Conservation (phyloP, 2,888 invertebrate genomes). For the Anarsia innoxiella region DNA sequence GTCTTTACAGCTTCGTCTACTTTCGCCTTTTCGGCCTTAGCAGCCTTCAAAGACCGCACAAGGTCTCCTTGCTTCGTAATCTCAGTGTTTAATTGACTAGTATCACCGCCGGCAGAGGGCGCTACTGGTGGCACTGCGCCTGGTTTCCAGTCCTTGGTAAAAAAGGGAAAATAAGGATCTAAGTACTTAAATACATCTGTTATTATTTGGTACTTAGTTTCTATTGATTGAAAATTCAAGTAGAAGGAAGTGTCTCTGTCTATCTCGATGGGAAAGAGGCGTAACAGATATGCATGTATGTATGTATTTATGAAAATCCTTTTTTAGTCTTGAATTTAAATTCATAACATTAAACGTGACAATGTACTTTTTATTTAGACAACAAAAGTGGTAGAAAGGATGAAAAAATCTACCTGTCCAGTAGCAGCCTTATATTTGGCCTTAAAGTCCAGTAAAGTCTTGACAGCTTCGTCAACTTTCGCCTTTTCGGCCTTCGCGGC, state of each 20-base stretch:
- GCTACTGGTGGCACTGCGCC: slow-evolving; percentile 15
- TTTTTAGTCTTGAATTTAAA: too few species aligned
- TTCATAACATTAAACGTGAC: too few species aligned
- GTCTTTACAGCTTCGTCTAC: slow-evolving; percentile 62
- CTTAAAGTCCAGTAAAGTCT: slow-evolving; percentile 80
- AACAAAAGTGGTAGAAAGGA: too few species aligned
- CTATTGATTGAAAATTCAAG: too few species aligned
- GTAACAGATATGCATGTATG: too few species aligned
- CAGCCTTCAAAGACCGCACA: slow-evolving; percentile 79
- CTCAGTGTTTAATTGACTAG: slow-evolving; percentile 32
- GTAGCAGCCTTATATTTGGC: slow-evolving; percentile 79
- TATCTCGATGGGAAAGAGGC: too few species aligned
- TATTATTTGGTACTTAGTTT: too few species aligned
- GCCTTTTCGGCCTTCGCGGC: slow-evolving; percentile 78
- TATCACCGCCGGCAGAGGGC: slow-evolving; percentile 15
- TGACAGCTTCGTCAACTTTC: slow-evolving; percentile 54
- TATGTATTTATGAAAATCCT: too few species aligned
- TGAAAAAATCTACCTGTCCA: slow-evolving; percentile 44
- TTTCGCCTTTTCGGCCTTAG: slow-evolving; percentile 77
- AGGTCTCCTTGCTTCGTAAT: slow-evolving; percentile 78
- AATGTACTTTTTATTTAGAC: too few species aligned
- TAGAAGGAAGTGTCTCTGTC: too few species aligned
- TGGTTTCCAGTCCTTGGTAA: slow-evolving; percentile 32
- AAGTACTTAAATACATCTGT: too few species aligned
- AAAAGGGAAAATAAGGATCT: too few species aligned